Evolutionary conservation across 2,113 vertebrate genomes (phyloP).

Genomic region (Delphinapterus leucas): DNA sequence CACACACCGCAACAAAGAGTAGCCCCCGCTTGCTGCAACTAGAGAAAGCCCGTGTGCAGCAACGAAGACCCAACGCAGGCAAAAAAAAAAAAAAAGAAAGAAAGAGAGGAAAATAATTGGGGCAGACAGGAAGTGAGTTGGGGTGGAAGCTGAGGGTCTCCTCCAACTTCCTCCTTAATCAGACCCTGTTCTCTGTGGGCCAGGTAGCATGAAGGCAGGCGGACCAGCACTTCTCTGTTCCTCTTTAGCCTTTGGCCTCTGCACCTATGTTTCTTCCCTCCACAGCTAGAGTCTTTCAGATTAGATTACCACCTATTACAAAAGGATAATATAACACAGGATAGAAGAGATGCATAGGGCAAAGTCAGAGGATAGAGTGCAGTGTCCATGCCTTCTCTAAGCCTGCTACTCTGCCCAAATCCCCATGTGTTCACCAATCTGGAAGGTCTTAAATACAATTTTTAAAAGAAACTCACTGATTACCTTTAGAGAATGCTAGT

Average conservation of each 20-base stretch:
- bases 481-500: background rate
- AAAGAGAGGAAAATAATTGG: background rate
- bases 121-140: background rate
- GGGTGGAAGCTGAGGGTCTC: background rate
- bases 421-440: background rate
- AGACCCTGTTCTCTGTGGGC: background rate
- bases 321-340: background rate
- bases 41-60: too few species aligned
- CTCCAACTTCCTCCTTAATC: background rate
- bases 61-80: too few species aligned
- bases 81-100: too few species aligned
- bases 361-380: background rate
- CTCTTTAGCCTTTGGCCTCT: background rate
- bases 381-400: background rate
- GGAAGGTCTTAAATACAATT: background rate
- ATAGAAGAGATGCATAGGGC: background rate
- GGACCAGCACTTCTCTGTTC: background rate
- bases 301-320: background rate
- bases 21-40: too few species aligned
- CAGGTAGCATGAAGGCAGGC: background rate
- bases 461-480: background rate
- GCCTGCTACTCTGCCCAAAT: background rate
- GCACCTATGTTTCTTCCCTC: background rate
- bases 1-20: too few species aligned
- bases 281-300: background rate